A percentile compares a stretch with the other conserved stretches of the same genome.
Conservation (phyloP, 2,797 vertebrate species). For the Aldrovandia affinis region DNA sequence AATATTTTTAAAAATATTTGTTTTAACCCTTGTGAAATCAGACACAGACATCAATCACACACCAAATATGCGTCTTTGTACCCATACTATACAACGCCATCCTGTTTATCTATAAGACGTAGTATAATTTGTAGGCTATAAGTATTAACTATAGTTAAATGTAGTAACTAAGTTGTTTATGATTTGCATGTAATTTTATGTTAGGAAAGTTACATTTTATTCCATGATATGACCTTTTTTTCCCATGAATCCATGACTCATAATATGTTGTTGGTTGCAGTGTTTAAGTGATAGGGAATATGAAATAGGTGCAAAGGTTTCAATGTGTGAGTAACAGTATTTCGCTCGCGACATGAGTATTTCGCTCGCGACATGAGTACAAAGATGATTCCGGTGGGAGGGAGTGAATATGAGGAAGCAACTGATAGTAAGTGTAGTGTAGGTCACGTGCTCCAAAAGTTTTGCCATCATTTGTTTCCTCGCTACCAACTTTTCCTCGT, state of each 20-base stretch:
- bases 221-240: constrained; percentile 5
- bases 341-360: neutral
- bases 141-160: too few relatives aligned
- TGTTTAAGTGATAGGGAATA: neutral
- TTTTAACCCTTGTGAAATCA: neutral
- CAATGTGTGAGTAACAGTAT: neutral
- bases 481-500: neutral
- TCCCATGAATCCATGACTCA: neutral
- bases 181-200: neutral
- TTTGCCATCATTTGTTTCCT: neutral
- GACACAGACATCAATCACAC: too few relatives aligned
- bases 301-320: neutral
- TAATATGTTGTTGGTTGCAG: neutral
- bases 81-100: too few relatives aligned
- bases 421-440: neutral
- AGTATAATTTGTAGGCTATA: too few relatives aligned
- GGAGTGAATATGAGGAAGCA: neutral
- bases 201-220: neutral
- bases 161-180: neutral
- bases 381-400: neutral
- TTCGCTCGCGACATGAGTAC: neutral
- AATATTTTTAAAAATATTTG: neutral
- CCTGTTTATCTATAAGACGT: too few relatives aligned
- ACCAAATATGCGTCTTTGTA: too few relatives aligned
- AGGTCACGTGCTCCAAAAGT: constrained; percentile 6